Conservation (phyloP, 2,113 vertebrate species). For the Cyphomyrus discorhynchus region DNA sequence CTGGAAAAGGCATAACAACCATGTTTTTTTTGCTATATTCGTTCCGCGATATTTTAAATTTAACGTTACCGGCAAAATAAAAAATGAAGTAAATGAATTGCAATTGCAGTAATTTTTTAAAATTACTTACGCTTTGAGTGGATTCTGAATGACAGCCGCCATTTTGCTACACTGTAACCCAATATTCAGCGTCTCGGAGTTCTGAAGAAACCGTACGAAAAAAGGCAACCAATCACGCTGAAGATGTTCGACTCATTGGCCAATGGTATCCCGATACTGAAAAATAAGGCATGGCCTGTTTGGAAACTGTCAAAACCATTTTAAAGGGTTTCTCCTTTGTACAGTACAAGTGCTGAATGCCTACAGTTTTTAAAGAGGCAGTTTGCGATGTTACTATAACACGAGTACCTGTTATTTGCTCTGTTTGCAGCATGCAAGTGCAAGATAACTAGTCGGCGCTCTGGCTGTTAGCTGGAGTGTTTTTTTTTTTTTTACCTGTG, state of each 20-base stretch:
- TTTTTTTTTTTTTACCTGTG: background rate
- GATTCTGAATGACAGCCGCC: conserved; percentile 99
- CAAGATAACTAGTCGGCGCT: conserved; percentile 7
- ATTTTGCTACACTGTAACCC: conserved; percentile 99
- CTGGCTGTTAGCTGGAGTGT: background rate
- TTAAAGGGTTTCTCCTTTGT: conserved; percentile 88
- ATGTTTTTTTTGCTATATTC: conserved; percentile 32
- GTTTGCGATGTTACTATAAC: background rate
- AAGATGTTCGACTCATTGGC: conserved; percentile 63
- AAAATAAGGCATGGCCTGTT: conserved; percentile 62
- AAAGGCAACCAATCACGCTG: conserved; percentile 66
- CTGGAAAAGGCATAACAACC: conserved; percentile 50
- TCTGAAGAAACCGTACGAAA: conserved; percentile 66
- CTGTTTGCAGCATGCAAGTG: background rate
- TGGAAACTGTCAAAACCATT: conserved; percentile 95
- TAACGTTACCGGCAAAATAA: conserved; percentile 17
- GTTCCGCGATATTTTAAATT: conserved; percentile 36
- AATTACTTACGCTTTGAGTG: conserved; percentile 98
- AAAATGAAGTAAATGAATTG: conserved; percentile 46
- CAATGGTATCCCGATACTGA: conserved; percentile 58
- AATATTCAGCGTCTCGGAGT: conserved; percentile 89
- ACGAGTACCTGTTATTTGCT: background rate
- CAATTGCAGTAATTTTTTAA: conserved; percentile 44
- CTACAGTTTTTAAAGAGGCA: conserved; percentile 47
- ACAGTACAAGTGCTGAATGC: conserved; percentile 51